Evolutionary conservation across 2,797 vertebrate species (phyloP).

Genomic region (Periophthalmus magnuspinnatus): DNA sequence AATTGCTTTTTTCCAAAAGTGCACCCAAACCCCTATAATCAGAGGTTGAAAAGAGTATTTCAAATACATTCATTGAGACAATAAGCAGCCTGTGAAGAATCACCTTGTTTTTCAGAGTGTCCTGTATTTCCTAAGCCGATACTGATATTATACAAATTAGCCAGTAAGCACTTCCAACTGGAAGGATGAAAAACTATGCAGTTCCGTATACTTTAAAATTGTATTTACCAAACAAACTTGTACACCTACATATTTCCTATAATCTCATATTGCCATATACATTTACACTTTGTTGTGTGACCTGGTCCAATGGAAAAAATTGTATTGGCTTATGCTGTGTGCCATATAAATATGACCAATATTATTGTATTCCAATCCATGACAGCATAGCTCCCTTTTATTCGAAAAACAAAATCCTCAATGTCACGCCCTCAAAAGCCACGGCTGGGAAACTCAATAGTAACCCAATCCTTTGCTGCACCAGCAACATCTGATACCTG

Average conservation of each 20-base stretch:
- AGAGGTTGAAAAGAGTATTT: background rate
- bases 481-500: constrained; percentile 56
- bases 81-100: background rate
- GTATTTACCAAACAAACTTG: background rate
- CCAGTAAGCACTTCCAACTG: background rate
- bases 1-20: background rate
- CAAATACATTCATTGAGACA: background rate
- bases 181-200: background rate
- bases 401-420: constrained; percentile 41
- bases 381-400: constrained; percentile 27
- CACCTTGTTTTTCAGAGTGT: background rate
- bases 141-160: background rate
- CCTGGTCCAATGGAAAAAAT: background rate
- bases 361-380: constrained; percentile 28
- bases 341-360: constrained; percentile 1
- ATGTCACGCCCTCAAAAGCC: constrained; percentile 57
- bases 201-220: background rate
- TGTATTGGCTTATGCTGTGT: constrained; percentile 8
- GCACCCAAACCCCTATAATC: background rate
- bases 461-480: constrained; percentile 62
- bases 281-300: background rate
- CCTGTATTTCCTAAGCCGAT: background rate
- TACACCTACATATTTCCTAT: background rate
- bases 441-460: constrained; percentile 45
- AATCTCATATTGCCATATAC: background rate